Base-by-base conservation (phyloP, 2,888 invertebrate genomes). In the Glaucopsyche alexis region DNA sequence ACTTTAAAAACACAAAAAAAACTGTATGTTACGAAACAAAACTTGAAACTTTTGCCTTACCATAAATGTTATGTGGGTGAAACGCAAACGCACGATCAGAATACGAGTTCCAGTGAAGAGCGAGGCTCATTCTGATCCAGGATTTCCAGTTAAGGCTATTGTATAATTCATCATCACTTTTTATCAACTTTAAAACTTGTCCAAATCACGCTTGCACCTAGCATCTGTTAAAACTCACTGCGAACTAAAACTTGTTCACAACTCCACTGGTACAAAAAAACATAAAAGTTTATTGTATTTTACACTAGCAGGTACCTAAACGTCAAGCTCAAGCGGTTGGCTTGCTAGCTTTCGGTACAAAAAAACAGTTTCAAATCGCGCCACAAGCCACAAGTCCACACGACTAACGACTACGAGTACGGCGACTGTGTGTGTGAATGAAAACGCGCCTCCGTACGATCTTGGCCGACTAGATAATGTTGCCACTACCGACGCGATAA, bases 11-110 rank as follows among this genome's bases (percentile, higher is more conserved):
- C 76, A 75, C 72, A 76, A 42, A 72, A 74, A 77, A 76, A 76
- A 75, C 78, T 74, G 77, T 80, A 29, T 81, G 84, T 90, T 90
- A 90, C 90, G 89, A 90, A 88, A 90, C 85, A 84, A 85, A 83
- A 89, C 87, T 85, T 82, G 89, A 89, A 89, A 88, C 85, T 89
- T 87, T 88, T 87, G 78, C 82, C 92, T 91, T 91, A 92, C 93
- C 93, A 87, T 92, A 91, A 87, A 92, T 78, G 91, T 81, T 86
- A 91, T 85, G 90, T 91, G 88, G 91, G 90, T 91, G 91, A 91
- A 85, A 84, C 84, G 75, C 78, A 79, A 77, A 80, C 83, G 82
- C 84, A 86, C 77, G 74, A 74, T 77, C 83, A 81, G 85, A 84
- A 87, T 84, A 87, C 86, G 85, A 81, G 86, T 85, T 86, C 82